Conservation (phyloP, 2,888 invertebrate genomes). For the Crossocerus cetratus region DNA sequence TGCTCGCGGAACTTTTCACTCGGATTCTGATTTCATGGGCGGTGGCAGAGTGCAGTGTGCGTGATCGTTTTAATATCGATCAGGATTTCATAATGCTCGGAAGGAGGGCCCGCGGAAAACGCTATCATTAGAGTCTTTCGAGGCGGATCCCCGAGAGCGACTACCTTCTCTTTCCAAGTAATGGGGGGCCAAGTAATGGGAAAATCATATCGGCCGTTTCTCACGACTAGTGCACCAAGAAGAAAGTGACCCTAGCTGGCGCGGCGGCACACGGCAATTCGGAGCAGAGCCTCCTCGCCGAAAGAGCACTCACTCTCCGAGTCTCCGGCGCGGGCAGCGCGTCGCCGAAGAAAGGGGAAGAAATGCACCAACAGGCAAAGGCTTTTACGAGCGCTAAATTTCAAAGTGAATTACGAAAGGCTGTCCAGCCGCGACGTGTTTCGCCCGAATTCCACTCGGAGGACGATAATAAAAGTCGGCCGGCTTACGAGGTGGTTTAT, state of each 20-base stretch:
- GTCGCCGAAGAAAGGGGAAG: slow-evolving; percentile 10
- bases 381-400: slow-evolving; percentile 16
- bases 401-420: neutral
- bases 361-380: neutral
- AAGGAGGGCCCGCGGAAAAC: slow-evolving; percentile 9
- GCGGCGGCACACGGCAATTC: neutral
- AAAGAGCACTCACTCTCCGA: slow-evolving; percentile 8
- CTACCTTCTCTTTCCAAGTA: slow-evolving; percentile 6
- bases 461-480: too few species aligned
- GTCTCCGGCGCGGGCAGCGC: too few species aligned
- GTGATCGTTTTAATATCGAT: slow-evolving; percentile 47
- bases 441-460: too few species aligned
- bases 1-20: slow-evolving; percentile 9
- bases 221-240: slow-evolving; percentile 30
- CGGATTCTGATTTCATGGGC: slow-evolving; percentile 22
- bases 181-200: slow-evolving; percentile 33
- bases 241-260: neutral
- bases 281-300: slow-evolving; percentile 5
- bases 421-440: too few species aligned
- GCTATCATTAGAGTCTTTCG: slow-evolving; percentile 34
- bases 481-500: too few species aligned
- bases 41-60: slow-evolving; percentile 11
- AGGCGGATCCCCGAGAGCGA: slow-evolving; percentile 18
- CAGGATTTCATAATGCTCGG: slow-evolving; percentile 23
- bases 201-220: slow-evolving; percentile 35